These are phyloP conservation scores for Notospermus geniculatus DNA, from an alignment of 1,140 invertebrate species.

Conservation along the genomic window DNA sequence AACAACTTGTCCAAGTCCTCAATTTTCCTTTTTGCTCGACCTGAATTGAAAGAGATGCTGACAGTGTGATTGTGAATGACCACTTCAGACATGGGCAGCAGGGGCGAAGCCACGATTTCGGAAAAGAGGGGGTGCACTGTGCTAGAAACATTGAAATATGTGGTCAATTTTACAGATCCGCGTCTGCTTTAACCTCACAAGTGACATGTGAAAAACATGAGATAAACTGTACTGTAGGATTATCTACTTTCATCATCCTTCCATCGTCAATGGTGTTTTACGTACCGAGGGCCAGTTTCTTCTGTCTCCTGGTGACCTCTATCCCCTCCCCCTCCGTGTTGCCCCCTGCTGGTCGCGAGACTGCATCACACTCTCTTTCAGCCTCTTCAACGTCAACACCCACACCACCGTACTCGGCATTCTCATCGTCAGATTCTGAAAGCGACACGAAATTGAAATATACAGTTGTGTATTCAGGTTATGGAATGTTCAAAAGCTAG, in stretches of 20 bases:
- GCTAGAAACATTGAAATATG: too few species aligned
- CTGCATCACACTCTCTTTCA: constrained; percentile 26
- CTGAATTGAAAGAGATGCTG: too few species aligned
- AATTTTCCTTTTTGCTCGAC: constrained; percentile 49
- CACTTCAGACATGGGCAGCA: too few species aligned
- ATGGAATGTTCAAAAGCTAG: too few species aligned
- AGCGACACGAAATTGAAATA: background rate
- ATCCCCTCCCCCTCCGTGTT: constrained; percentile 37
- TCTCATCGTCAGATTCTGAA: constrained; percentile 12
- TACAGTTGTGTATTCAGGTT: too few species aligned
- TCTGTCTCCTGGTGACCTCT: constrained; percentile 30
- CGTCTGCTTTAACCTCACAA: too few species aligned
- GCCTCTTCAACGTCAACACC: constrained; percentile 24
- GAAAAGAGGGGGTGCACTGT: too few species aligned
- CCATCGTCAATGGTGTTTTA: background rate
- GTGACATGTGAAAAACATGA: background rate
- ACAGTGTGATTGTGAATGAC: too few species aligned
- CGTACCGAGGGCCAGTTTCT: constrained; percentile 35
- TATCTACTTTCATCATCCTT: too few species aligned
- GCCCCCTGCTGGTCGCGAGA: constrained; percentile 17
- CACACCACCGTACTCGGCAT: constrained; percentile 22
- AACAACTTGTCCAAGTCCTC: constrained; percentile 51
- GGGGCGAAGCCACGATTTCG: too few species aligned
- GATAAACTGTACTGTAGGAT: background rate
- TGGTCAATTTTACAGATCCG: too few species aligned